A percentile compares a stretch with the other conserved stretches of the same genome.
Conservation (phyloP, 2,797 vertebrate species). For the Hippopotamyrus pictus region DNA sequence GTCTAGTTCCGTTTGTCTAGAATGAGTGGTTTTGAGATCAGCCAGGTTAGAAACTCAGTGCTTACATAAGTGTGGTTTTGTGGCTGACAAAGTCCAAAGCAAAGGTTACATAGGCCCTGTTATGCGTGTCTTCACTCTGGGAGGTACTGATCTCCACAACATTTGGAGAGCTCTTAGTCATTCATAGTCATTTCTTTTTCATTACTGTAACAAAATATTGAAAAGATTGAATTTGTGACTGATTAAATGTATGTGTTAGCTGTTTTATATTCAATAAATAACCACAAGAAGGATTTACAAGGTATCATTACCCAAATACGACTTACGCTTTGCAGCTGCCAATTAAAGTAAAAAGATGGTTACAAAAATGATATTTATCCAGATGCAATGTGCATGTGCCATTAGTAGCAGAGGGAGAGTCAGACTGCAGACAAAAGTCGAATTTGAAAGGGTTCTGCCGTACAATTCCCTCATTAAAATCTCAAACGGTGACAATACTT, state of each 20-base stretch:
- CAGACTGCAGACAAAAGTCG: constrained; percentile 8
- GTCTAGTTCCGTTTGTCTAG: not conserved
- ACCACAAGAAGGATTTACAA: not conserved
- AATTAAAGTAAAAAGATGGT: not conserved
- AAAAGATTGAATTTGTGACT: constrained; percentile 32
- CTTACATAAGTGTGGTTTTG: constrained; percentile 1
- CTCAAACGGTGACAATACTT: not conserved
- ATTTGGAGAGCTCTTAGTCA: constrained; percentile 14
- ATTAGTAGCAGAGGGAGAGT: not conserved
- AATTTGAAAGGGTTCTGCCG: constrained; percentile 34
- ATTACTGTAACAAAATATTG: constrained; percentile 23
- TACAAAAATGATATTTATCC: constrained; percentile 14
- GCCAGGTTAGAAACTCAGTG: not conserved
- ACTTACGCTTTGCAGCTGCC: not conserved
- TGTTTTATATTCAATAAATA: not conserved
- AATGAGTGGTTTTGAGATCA: not conserved
- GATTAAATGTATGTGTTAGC: not conserved
- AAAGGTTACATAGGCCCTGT: not conserved
- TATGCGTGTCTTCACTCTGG: not conserved
- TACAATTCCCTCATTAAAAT: constrained; percentile 22
- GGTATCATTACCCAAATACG: not conserved
- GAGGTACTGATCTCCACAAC: not conserved
- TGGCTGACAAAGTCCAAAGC: not conserved
- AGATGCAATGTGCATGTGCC: constrained; percentile 11
- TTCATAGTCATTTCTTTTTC: not conserved